Evolutionary conservation across 2,797 vertebrate species (phyloP).

Genomic region (Helostoma temminkii): DNA sequence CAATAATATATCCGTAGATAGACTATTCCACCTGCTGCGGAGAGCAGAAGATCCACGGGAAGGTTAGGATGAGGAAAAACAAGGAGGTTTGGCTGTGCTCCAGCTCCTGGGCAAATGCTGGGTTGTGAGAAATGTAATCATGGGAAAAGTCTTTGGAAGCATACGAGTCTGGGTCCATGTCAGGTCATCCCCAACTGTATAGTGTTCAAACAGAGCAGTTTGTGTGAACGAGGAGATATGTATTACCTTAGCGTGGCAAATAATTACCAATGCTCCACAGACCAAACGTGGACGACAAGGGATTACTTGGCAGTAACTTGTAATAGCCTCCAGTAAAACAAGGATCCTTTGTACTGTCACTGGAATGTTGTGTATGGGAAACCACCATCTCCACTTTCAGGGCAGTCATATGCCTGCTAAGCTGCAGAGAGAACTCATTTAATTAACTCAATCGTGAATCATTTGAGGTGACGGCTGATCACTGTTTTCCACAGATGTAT

Average conservation of each 20-base stretch:
- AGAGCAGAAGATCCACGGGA: slow-evolving; percentile 12
- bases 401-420: slow-evolving; percentile 30
- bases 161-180: slow-evolving; percentile 25
- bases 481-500: slow-evolving; percentile 60
- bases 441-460: slow-evolving; percentile 66
- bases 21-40: slow-evolving; percentile 43
- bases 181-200: slow-evolving; percentile 35
- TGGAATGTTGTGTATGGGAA: slow-evolving; percentile 50
- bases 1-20: slow-evolving; percentile 15
- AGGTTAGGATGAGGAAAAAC: slow-evolving; percentile 20
- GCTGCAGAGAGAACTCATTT: slow-evolving; percentile 52
- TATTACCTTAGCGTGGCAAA: slow-evolving; percentile 32
- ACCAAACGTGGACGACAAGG: slow-evolving; percentile 29
- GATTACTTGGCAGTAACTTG: slow-evolving; percentile 37
- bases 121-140: slow-evolving; percentile 21
- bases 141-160: slow-evolving; percentile 47
- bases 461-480: slow-evolving; percentile 57
- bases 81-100: slow-evolving; percentile 23
- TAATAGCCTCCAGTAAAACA: slow-evolving; percentile 44
- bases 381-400: slow-evolving; percentile 53
- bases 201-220: slow-evolving; percentile 15
- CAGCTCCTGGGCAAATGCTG: slow-evolving; percentile 39
- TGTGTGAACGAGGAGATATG: slow-evolving; percentile 19
- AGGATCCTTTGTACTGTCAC: slow-evolving; percentile 58
- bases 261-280: slow-evolving; percentile 26